These are phyloP conservation scores for Oscheius onirici DNA, from an alignment of 2,888 invertebrate genomes.

Conservation along the genomic window DNA sequence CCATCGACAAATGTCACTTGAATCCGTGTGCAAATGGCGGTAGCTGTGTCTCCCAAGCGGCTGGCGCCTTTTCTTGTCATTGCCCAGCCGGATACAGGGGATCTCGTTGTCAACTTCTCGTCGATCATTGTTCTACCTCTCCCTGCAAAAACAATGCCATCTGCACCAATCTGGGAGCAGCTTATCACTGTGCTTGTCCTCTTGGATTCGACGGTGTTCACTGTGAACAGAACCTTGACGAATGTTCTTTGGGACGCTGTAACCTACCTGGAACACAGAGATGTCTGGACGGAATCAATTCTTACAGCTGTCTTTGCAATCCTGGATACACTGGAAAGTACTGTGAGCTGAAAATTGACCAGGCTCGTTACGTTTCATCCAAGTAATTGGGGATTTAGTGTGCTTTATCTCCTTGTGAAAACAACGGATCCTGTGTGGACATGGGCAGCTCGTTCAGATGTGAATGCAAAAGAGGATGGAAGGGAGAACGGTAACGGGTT, in stretches of 20 bases:
- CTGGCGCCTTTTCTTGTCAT: slow-evolving; percentile 80
- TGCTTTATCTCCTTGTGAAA: slow-evolving; percentile 86
- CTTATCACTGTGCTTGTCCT: slow-evolving; percentile 89
- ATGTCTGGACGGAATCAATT: slow-evolving; percentile 82
- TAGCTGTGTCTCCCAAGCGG: slow-evolving; percentile 79
- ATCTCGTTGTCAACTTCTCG: slow-evolving; percentile 84
- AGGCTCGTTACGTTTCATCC: slow-evolving; percentile 28
- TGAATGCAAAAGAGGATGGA: slow-evolving; percentile 79
- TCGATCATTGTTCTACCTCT: slow-evolving; percentile 87
- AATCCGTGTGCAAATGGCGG: slow-evolving; percentile 92
- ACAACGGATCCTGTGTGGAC: slow-evolving; percentile 75
- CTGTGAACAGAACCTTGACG: slow-evolving; percentile 91
- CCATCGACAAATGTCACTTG: slow-evolving; percentile 87
- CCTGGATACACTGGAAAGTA: slow-evolving; percentile 86
- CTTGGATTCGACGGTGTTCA: slow-evolving; percentile 87
- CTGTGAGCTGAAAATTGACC: slow-evolving; percentile 79
- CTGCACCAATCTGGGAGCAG: slow-evolving; percentile 85
- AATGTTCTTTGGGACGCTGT: slow-evolving; percentile 78
- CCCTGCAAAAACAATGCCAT: slow-evolving; percentile 70
- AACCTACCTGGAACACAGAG: slow-evolving; percentile 74
- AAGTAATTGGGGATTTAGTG: slow-evolving; percentile 75
- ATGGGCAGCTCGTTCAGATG: slow-evolving; percentile 85
- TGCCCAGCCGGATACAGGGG: slow-evolving; percentile 95
- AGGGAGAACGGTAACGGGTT: slow-evolving; percentile 47
- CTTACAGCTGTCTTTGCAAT: slow-evolving; percentile 84